These are phyloP conservation scores for Halocaridina rubra DNA, from an alignment of 2,888 invertebrate genomes.

Conservation along the genomic window DNA sequence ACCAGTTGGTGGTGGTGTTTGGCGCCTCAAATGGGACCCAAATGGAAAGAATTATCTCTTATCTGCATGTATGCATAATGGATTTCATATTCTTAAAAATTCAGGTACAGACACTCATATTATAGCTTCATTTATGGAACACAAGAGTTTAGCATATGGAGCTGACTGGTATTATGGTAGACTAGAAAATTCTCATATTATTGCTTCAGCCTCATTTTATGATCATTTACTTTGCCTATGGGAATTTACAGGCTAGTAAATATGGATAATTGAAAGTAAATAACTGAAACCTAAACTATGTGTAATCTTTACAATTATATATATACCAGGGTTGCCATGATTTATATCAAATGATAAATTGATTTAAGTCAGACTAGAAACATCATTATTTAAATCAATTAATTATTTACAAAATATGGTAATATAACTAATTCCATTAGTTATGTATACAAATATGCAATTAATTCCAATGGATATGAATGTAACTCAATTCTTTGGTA, in stretches of 20 bases:
- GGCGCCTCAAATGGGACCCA: conserved; percentile 90
- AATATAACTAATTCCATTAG: too few species aligned
- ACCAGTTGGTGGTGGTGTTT: conserved; percentile 83
- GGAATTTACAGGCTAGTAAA: conserved; percentile 25
- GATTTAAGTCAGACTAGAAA: too few species aligned
- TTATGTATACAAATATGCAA: too few species aligned
- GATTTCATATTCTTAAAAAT: conserved; percentile 75
- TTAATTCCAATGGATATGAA: too few species aligned
- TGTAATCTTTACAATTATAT: too few species aligned
- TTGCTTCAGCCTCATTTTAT: conserved; percentile 63
- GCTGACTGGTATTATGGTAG: conserved; percentile 77
- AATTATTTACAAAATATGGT: too few species aligned
- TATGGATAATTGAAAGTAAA: too few species aligned
- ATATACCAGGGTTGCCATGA: too few species aligned
- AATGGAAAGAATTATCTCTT: conserved; percentile 73
- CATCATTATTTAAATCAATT: too few species aligned
- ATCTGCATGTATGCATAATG: conserved; percentile 90
- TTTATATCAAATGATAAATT: too few species aligned
- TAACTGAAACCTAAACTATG: too few species aligned
- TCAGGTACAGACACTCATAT: conserved; percentile 66
- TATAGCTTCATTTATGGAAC: conserved; percentile 78
- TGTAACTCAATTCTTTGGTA: too few species aligned
- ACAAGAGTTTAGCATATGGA: conserved; percentile 88
- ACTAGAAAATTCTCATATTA: neutral
- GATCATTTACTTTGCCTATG: conserved; percentile 58